phyloP scores from a whole-genome alignment of 2,888 invertebrate genomes.

The Linyphia triangularis region DNA sequence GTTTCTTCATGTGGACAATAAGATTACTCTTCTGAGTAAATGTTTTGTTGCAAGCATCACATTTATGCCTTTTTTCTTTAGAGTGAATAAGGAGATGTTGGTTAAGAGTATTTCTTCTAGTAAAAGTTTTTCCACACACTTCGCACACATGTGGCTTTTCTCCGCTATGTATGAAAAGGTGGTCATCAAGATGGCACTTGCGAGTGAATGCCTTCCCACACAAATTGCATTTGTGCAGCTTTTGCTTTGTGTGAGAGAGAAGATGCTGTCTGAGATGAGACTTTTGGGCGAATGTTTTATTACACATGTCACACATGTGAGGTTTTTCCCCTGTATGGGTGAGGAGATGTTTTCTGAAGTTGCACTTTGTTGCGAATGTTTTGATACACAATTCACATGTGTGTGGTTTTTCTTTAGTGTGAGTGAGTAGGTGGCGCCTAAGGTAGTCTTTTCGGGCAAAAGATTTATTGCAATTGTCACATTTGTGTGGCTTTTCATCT shows the following conservation, averaged over 20 bases:
- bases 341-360: not conserved
- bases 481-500: not conserved
- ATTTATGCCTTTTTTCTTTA: no score
- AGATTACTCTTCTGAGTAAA: no score
- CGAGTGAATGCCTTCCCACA: no score
- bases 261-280: not conserved
- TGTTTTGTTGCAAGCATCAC: no score
- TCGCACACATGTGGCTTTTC: no score
- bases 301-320: not conserved
- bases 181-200: no score
- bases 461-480: not conserved
- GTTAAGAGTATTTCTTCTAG: no score
- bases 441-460: not conserved
- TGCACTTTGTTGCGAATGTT: not conserved
- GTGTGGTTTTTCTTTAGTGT: not conserved
- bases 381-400: not conserved
- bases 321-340: not conserved
- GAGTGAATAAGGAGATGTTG: no score
- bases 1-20: no score
- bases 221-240: no score
- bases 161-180: no score
- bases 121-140: no score
- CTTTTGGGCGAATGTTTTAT: not conserved
- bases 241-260: not conserved
- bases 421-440: not conserved